These are phyloP conservation scores for Camelus dromedarius DNA, from an alignment of 2,113 vertebrate species.

Conservation along the genomic window DNA sequence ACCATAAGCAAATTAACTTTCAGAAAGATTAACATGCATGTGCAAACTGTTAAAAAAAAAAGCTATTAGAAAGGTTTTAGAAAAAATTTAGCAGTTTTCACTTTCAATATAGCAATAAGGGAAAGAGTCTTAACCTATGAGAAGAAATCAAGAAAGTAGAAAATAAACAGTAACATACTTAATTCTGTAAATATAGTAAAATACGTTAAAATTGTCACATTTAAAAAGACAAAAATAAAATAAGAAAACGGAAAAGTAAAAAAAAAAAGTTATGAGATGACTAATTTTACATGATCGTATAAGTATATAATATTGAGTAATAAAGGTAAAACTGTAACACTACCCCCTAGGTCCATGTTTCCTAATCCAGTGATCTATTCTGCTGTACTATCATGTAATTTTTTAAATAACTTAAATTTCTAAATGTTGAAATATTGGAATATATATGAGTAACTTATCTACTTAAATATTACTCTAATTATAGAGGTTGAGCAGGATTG, in stretches of 20 bases:
- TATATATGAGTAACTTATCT: background rate
- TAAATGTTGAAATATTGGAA: slow-evolving; percentile 6
- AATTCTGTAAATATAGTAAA: background rate
- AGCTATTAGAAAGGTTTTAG: background rate
- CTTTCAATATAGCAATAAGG: background rate
- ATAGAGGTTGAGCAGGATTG: background rate
- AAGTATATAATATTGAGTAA: background rate
- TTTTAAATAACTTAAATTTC: background rate
- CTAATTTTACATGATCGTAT: background rate
- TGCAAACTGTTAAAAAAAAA: background rate
- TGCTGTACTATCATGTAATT: background rate
- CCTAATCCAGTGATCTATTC: background rate
- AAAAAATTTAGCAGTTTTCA: background rate
- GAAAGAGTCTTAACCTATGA: background rate
- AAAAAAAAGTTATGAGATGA: background rate
- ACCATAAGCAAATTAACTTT: background rate
- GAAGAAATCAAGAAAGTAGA: background rate
- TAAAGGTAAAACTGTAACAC: background rate
- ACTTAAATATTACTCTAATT: slow-evolving; percentile 26
- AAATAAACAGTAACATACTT: background rate
- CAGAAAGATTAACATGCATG: background rate
- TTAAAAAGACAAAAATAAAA: background rate
- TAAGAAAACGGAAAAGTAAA: background rate
- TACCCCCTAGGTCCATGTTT: background rate
- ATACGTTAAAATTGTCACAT: background rate